Base-by-base conservation (phyloP, 2,888 invertebrate species). In the Amphipoea oculea region DNA sequence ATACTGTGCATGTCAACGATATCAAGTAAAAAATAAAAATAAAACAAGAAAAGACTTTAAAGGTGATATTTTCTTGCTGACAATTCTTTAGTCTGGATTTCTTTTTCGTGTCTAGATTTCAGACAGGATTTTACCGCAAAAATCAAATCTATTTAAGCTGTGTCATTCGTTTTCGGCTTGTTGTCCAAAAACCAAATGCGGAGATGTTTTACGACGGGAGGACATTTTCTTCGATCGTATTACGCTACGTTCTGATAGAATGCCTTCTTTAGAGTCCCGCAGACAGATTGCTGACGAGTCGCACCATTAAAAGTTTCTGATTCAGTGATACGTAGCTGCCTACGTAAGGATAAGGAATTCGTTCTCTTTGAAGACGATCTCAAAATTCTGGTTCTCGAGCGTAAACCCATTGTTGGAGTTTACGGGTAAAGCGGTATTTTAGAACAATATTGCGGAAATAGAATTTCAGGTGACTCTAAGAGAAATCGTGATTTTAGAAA, bases 271-370 rank as follows among this genome's bases (percentile, higher is more conserved):
- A 88, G 84, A 89, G 83, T 87, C 81, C 79, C 83, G 67, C 62
- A 81, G 85, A 92, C 91, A 92, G 90, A 92, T 91, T 91, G 92
- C 91, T 92, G 91, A 91, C 92, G 92, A 93, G 89, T 92, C 89
- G 87, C 90, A 89, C 92, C 94, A 94, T 95, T 95, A 95, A 95
- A 95, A 95, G 90, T 95, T 94, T 94, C 93, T 92, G 92, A 94
- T 91, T 91, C 94, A 93, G 87, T 94, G 93, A 92, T 90, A 91
- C 90, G 90, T 85, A 86, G 81, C 82, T 82, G 75, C 82, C 79
- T 82, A 84, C 74, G 68, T 78, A 85, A 76, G 85, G 80, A 79
- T 84, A 81, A 76, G 86, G 51, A 76, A 85, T 82, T 82, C 75
- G 89, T 87, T 89, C 81, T 85, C 84, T 85, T 84, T 87, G 75